Evolutionary conservation across 2,113 vertebrate species (phyloP).

Genomic region (Ochotona curzoniae): DNA sequence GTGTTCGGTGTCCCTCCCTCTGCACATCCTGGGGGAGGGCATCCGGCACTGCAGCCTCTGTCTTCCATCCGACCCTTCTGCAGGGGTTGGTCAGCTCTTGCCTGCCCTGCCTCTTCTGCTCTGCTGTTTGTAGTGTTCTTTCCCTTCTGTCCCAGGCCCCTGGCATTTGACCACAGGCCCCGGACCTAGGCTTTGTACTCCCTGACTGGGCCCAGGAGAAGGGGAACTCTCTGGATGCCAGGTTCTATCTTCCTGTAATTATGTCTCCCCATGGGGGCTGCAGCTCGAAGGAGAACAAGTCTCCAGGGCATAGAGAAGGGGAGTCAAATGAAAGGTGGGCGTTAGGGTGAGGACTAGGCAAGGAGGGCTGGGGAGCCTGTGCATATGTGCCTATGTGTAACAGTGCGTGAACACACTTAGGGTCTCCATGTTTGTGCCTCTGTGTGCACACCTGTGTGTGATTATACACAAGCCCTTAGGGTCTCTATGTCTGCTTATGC

Average conservation of each 20-base stretch:
- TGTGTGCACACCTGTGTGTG: background rate
- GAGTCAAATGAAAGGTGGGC: background rate
- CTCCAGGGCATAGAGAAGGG: background rate
- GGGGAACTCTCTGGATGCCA: background rate
- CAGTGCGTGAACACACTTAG: too few species aligned
- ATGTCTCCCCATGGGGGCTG: background rate
- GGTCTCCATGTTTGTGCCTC: too few species aligned
- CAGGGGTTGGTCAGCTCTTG: background rate
- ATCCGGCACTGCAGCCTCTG: background rate
- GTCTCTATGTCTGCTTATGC: too few species aligned
- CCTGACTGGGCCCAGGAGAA: background rate
- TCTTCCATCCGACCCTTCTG: background rate
- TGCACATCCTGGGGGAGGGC: background rate
- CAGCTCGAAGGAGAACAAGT: background rate
- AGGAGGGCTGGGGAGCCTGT: background rate
- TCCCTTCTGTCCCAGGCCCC: background rate
- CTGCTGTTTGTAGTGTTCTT: background rate
- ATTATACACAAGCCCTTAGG: too few species aligned
- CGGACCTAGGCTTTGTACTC: background rate
- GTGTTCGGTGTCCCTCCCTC: accelerated
- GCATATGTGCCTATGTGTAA: background rate
- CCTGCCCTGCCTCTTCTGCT: background rate
- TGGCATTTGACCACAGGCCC: background rate
- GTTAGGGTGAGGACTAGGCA: background rate
- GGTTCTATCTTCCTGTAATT: background rate